phyloP scores from a whole-genome alignment of 2,888 invertebrate genomes.

The Toxonevra muliebris region DNA sequence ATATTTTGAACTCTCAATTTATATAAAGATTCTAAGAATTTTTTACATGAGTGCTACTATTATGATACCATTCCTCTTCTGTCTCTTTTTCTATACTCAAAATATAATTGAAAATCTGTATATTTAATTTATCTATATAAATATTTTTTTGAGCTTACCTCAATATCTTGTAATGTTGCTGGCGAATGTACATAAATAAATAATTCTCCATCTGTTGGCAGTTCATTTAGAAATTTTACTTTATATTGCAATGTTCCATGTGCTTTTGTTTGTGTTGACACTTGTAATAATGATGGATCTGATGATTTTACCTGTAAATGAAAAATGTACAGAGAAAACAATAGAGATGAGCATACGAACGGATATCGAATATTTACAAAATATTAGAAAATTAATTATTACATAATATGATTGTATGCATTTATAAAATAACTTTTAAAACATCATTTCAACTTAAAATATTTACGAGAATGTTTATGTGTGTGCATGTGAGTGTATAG shows the following conservation, averaged over 20 bases:
- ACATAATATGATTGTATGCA: too few relatives aligned
- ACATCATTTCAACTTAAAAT: neutral
- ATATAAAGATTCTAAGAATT: too few relatives aligned
- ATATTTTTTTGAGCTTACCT: conserved; percentile 51
- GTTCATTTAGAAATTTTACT: conserved; percentile 52
- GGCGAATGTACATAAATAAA: conserved; percentile 61
- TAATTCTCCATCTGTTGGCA: conserved; percentile 57
- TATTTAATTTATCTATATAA: too few relatives aligned
- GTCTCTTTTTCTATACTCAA: too few relatives aligned
- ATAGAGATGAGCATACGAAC: too few relatives aligned
- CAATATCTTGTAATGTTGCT: conserved; percentile 60
- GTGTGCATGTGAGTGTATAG: neutral
- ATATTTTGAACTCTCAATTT: too few relatives aligned
- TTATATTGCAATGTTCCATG: conserved; percentile 61
- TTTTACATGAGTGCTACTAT: too few relatives aligned
- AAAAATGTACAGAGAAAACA: neutral
- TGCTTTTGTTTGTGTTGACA: conserved; percentile 56
- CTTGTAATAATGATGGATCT: conserved; percentile 55
- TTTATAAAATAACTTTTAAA: too few relatives aligned
- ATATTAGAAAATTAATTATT: too few relatives aligned
- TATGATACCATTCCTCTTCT: too few relatives aligned
- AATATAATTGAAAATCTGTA: too few relatives aligned
- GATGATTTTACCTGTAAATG: conserved; percentile 60
- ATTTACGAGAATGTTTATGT: neutral
- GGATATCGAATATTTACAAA: too few relatives aligned